Base-by-base conservation (phyloP, 2,888 invertebrate species). In the Pediacus dermestoides region DNA sequence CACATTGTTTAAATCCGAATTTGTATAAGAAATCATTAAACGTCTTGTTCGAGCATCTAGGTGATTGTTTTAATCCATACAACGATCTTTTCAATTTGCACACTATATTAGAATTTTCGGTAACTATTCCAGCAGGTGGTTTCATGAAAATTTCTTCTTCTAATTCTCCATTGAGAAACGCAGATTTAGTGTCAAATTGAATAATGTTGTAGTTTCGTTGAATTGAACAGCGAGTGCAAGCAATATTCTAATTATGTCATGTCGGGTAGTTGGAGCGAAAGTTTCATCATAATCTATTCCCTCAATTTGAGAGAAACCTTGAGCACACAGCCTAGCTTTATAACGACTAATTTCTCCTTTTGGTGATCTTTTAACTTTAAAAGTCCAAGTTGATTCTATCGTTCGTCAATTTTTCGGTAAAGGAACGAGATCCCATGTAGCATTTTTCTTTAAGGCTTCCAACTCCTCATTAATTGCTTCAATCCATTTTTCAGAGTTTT, bases 181-280 rank as follows among this genome's bases (percentile, higher is more conserved):
- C 52, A 1, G 54, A 53, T 35, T 51, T 50, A 10, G 50, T 34
- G 31, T 55, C 52, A 26, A 53, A 53, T 28, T 51, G 50, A 4
- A 25, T 4, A 3, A 55, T 23, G 16, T 49, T 16, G 2, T 27
- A 22, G 13, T 45, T 23, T 16, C 42, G 9, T 23, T 28, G n/a
- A 1, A 42, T n/a, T n/a, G n/a, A n/a, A n/a, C 44, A 10, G 52
- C 46, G 2, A 42, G 7, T 10, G 42, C 37, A 9, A 53, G 25
- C 8, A 50, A 11, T 2, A 34, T 16, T 31, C 51, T 28, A 1
- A 53, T 34, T 14, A 47, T 34, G 8, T 39, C 45, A 12, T 39
- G 44, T 10, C 49, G 10, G 6, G 38, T 40, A 14, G 42, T 42
- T 1, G 55, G 53, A 10, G 43, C 18, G 34, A 42, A 49, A 9